These are phyloP conservation scores for Cotesia congregata DNA, from an alignment of 2,888 invertebrate species.

Conservation along the genomic window DNA sequence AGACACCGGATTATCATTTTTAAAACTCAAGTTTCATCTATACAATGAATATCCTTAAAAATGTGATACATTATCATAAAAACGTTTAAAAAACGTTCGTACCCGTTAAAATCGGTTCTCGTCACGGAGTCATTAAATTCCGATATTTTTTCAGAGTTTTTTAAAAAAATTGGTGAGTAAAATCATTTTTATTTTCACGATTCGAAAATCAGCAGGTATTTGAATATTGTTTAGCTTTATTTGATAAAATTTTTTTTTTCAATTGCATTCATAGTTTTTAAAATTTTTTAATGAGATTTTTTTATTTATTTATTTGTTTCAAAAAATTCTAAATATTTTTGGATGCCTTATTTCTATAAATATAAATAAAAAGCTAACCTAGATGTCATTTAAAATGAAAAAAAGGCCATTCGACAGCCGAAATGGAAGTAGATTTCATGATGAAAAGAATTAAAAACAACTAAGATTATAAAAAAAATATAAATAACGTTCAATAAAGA, in stretches of 20 bases:
- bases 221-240: neutral
- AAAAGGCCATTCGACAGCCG: no score
- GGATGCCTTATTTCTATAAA: no score
- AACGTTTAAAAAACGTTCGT: conserved; percentile 4
- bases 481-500: no score
- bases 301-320: no score
- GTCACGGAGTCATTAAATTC: conserved; percentile 19
- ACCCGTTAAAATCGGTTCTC: neutral
- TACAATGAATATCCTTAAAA: neutral
- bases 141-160: conserved; percentile 15
- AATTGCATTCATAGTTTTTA: no score
- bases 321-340: no score
- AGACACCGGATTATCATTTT: neutral
- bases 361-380: no score
- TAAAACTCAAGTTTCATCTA: neutral
- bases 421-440: no score
- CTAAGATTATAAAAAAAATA: no score
- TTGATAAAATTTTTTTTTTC: neutral
- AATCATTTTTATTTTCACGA: neutral
- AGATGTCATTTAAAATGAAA: no score
- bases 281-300: no score
- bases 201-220: neutral
- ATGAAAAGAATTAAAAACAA: no score
- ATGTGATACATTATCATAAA: neutral
- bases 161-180: conserved; percentile 29